Percentiles rank a stretch among this genome's conserved stretches.
Conservation (phyloP, 2,113 vertebrate species). For the Pelusios castaneus region DNA sequence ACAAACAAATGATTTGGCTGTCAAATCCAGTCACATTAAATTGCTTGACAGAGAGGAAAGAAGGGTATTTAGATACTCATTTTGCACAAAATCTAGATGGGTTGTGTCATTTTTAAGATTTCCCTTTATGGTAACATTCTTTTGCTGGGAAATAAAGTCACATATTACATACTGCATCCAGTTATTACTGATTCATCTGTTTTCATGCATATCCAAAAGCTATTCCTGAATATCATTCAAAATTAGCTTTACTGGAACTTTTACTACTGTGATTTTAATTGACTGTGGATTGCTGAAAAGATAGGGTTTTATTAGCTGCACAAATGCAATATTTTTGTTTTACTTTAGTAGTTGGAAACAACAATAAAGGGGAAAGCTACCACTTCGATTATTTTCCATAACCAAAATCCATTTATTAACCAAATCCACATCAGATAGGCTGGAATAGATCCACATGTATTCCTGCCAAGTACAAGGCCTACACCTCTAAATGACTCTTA, state of each 20-base stretch:
- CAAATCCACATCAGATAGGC: background rate
- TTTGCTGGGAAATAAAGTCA: background rate
- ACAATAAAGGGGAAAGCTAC: background rate
- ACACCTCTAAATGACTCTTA: background rate
- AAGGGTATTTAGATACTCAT: accelerated
- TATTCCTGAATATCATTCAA: background rate
- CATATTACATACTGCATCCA: accelerated
- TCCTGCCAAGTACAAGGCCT: background rate
- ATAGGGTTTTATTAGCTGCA: background rate
- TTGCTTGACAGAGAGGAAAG: accelerated
- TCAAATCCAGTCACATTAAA: accelerated
- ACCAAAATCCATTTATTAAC: background rate
- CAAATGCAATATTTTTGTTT: background rate
- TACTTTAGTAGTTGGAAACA: background rate
- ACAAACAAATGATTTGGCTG: accelerated
- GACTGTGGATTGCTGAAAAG: background rate
- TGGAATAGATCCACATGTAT: background rate
- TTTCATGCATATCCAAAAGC: background rate
- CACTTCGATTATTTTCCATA: accelerated
- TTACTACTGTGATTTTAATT: background rate
- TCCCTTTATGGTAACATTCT: accelerated
- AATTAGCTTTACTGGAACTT: background rate
- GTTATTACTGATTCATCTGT: background rate
- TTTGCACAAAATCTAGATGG: accelerated
- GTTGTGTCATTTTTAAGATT: background rate